Evolutionary conservation across 2,888 invertebrate species (phyloP).

Genomic region (Zeuzera pyrina): DNA sequence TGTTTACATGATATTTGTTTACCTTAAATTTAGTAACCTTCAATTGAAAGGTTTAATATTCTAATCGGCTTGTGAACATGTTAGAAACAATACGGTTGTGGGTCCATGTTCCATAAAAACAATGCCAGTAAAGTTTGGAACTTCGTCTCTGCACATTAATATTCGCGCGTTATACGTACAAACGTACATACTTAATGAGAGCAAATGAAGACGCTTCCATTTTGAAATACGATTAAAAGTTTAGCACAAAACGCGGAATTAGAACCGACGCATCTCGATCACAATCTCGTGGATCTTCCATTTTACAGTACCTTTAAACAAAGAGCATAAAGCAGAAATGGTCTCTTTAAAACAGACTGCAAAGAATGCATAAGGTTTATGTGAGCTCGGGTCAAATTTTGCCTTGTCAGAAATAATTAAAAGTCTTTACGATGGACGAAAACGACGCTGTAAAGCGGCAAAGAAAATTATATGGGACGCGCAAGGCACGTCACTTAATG

Average conservation of each 20-base stretch:
- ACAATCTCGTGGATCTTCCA: slow-evolving; percentile 3
- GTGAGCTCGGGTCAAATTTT: slow-evolving; percentile 37
- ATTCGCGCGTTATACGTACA: too few relatives aligned
- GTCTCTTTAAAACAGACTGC: slow-evolving; percentile 30
- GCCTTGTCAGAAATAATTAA: slow-evolving; percentile 57
- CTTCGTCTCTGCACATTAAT: too few relatives aligned
- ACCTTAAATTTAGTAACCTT: too few relatives aligned
- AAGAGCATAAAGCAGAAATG: slow-evolving; percentile 29
- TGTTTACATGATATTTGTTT: too few relatives aligned
- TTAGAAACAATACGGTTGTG: too few relatives aligned
- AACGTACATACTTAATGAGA: too few relatives aligned
- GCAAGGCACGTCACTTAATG: slow-evolving; percentile 35
- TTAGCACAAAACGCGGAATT: not conserved
- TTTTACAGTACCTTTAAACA: slow-evolving; percentile 34
- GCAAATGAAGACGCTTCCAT: too few relatives aligned
- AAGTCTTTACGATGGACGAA: slow-evolving; percentile 55
- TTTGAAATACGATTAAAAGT: too few relatives aligned
- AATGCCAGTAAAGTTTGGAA: too few relatives aligned
- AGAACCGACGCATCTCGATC: not conserved
- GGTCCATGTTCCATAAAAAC: too few relatives aligned
- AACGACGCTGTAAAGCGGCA: slow-evolving; percentile 57
- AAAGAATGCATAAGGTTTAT: slow-evolving; percentile 42
- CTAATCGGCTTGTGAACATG: too few relatives aligned
- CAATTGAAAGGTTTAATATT: too few relatives aligned
- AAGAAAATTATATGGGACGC: slow-evolving; percentile 45